Evolutionary conservation across 2,797 vertebrate species (phyloP).

Genomic region (Dallia pectoralis): DNA sequence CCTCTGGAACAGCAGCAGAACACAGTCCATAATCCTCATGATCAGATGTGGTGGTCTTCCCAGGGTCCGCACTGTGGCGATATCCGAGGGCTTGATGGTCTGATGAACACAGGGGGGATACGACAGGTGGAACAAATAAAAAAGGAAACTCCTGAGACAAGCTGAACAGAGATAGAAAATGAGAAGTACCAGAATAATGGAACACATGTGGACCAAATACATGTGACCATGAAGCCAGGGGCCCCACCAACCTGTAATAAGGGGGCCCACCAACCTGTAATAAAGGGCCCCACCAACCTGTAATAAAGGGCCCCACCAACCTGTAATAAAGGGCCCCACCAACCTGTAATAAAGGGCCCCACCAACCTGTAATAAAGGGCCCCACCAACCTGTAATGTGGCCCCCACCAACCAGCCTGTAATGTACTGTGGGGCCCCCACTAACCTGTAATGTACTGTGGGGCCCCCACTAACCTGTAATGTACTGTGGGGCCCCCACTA

Average conservation of each 20-base stretch:
- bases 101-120: constrained; percentile 44
- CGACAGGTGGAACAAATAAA: neutral
- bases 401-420: constrained; percentile 85
- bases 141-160: no score
- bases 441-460: constrained; percentile 79
- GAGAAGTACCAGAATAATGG: neutral
- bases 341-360: constrained; percentile 74
- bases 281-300: constrained; percentile 68
- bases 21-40: constrained; percentile 98
- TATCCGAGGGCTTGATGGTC: constrained; percentile 96
- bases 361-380: constrained; percentile 74
- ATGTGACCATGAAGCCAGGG: neutral
- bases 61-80: constrained; percentile 90
- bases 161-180: neutral
- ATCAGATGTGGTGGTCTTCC: constrained; percentile 94
- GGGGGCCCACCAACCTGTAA: neutral
- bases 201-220: neutral
- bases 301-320: constrained; percentile 64
- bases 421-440: neutral
- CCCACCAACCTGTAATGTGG: constrained; percentile 81
- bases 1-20: constrained; percentile 90
- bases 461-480: constrained; percentile 74
- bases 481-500: constrained; percentile 34
- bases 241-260: neutral
- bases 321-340: constrained; percentile 64